A percentile compares a stretch with the other conserved stretches of the same genome.
Conservation (phyloP, 2,113 vertebrate genomes). For the Pimephales promelas region DNA sequence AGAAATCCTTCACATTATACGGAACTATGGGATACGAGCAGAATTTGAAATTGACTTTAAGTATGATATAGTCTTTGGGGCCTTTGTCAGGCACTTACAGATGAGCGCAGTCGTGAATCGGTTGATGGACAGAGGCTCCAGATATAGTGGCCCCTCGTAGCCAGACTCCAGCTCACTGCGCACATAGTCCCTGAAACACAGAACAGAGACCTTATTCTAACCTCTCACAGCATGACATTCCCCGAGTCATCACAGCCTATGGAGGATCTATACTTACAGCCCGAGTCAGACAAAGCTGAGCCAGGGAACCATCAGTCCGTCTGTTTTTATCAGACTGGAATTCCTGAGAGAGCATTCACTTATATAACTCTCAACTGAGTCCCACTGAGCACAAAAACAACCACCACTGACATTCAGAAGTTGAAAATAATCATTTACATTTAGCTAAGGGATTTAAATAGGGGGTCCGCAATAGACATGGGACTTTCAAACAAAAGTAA, state of each 20-base stretch:
- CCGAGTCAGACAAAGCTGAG: constrained; percentile 2
- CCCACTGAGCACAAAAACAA: background rate
- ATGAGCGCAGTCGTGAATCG: constrained; percentile 95
- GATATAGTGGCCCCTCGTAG: constrained; percentile 93
- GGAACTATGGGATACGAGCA: background rate
- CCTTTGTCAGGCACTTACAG: constrained; percentile 75
- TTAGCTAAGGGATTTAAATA: background rate
- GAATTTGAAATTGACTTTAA: background rate
- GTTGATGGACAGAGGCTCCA: constrained; percentile 96
- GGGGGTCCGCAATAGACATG: background rate
- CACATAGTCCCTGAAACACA: constrained; percentile 89
- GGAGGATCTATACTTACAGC: constrained; percentile 28
- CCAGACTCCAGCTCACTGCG: constrained; percentile 94
- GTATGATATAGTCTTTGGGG: background rate
- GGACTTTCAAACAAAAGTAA: too few species aligned
- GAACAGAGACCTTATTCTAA: constrained; percentile 10
- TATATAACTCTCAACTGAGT: constrained; percentile 24
- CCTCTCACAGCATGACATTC: constrained; percentile 1
- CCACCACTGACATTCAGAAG: background rate
- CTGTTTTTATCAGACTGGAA: constrained; percentile 33
- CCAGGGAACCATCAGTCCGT: constrained; percentile 5
- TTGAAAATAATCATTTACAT: background rate
- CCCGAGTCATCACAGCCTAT: constrained; percentile 2
- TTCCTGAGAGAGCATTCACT: constrained; percentile 9
- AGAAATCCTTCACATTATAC: background rate